These are phyloP conservation scores for Antennarius striatus DNA, from an alignment of 2,113 vertebrate species.

Conservation along the genomic window DNA sequence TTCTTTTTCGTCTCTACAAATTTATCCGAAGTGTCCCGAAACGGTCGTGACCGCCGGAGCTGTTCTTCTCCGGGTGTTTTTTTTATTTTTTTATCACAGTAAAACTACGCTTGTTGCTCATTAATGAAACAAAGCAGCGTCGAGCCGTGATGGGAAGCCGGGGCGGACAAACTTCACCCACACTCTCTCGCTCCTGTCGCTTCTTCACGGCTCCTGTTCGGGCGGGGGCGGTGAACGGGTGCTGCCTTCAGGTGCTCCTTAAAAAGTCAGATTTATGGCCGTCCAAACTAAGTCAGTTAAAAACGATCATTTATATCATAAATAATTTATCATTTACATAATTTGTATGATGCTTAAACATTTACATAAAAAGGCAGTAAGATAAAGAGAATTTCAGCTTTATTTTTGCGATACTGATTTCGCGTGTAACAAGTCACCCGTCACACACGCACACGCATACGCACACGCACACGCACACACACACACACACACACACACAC, in stretches of 20 bases:
- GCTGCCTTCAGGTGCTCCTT: slow-evolving; percentile 57
- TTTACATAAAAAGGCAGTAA: no score
- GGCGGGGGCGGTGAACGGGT: slow-evolving; percentile 30
- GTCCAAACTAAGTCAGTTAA: no score
- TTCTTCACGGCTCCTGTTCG: slow-evolving; percentile 44
- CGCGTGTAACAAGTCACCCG: no score
- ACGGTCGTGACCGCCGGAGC: neutral
- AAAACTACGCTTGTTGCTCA: slow-evolving; percentile 9
- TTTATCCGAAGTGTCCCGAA: slow-evolving; percentile 12
- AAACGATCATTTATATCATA: no score
- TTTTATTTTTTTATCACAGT: neutral
- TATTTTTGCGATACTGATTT: no score
- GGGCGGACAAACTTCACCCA: slow-evolving; percentile 71
- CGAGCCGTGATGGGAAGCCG: slow-evolving; percentile 58
- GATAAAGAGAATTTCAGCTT: no score
- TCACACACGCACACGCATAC: no score
- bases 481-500: no score
- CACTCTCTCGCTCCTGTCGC: slow-evolving; percentile 25
- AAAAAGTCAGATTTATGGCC: neutral
- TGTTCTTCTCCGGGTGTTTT: neutral
- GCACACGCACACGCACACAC: no score
- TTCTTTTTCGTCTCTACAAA: neutral
- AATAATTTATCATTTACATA: no score
- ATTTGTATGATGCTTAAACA: no score
- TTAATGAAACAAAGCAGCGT: slow-evolving; percentile 63